A percentile compares a stretch with the other conserved stretches of the same genome.
These are phyloP conservation scores for Bactericera cockerelli DNA, from an alignment of 1,140 invertebrate species.

Conservation along the genomic window DNA sequence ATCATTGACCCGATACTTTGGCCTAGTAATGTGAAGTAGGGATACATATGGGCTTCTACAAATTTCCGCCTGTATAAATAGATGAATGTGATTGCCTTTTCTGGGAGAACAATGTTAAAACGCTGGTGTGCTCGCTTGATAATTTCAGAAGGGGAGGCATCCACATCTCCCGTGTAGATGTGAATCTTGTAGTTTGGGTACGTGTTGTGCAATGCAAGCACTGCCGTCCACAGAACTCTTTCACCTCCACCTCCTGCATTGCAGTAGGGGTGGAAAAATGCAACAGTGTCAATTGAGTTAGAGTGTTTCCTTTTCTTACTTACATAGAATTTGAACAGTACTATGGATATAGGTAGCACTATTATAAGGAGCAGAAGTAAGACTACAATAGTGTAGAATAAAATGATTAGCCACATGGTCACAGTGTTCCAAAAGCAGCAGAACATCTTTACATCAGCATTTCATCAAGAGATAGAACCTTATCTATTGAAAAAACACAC, in stretches of 20 bases:
- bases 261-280: conserved; percentile 95
- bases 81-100: conserved; percentile 52
- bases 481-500: no score
- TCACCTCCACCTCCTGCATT: conserved; percentile 97
- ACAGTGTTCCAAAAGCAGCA: background rate
- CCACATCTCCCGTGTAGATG: conserved; percentile 79
- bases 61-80: conserved; percentile 53
- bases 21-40: conserved; percentile 81
- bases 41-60: conserved; percentile 74
- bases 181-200: conserved; percentile 55
- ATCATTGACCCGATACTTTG: conserved; percentile 84
- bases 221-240: conserved; percentile 89
- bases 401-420: background rate
- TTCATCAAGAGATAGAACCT: no score
- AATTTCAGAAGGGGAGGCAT: conserved; percentile 56
- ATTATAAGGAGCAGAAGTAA: background rate
- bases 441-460: background rate
- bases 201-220: conserved; percentile 61
- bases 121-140: conserved; percentile 53
- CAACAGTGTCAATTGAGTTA: conserved; percentile 34
- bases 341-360: background rate
- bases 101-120: conserved; percentile 60
- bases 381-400: background rate
- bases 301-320: background rate
- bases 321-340: background rate